phyloP scores from a whole-genome alignment of 2,888 invertebrate species.

The Trilocha varians region DNA sequence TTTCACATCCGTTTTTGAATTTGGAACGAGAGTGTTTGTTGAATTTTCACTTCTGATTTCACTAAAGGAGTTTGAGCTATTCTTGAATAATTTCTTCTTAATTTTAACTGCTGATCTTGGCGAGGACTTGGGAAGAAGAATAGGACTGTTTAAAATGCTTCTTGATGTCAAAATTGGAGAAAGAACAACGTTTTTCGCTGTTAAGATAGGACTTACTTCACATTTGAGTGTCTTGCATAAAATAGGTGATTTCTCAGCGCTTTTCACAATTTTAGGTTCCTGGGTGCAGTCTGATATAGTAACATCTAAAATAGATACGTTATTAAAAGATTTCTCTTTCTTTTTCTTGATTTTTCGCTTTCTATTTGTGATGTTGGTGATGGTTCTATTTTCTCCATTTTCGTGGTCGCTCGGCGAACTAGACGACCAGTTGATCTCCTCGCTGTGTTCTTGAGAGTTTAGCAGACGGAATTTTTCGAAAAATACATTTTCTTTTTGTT shows the following conservation, averaged over 20 bases:
- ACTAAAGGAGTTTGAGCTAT: neutral
- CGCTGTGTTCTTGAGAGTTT: slow-evolving; percentile 46
- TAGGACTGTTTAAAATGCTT: slow-evolving; percentile 30
- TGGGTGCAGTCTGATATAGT: slow-evolving; percentile 27
- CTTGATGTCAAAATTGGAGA: slow-evolving; percentile 4
- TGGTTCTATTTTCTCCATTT: slow-evolving; percentile 21
- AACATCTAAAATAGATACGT: slow-evolving; percentile 43
- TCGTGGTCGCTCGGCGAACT: slow-evolving; percentile 56
- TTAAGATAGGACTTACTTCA: slow-evolving; percentile 9
- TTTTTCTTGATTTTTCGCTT: slow-evolving; percentile 41
- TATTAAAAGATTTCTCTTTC: slow-evolving; percentile 32
- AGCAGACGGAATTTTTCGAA: slow-evolving; percentile 40
- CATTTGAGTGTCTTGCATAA: slow-evolving; percentile 12
- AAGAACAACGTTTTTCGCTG: slow-evolving; percentile 1
- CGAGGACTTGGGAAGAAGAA: slow-evolving; percentile 30
- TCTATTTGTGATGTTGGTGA: slow-evolving; percentile 15
- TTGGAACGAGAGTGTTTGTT: neutral
- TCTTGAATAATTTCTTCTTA: slow-evolving; percentile 35
- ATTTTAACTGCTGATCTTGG: slow-evolving; percentile 25
- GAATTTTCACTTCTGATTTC: neutral
- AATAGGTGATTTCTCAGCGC: slow-evolving; percentile 26
- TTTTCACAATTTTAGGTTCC: slow-evolving; percentile 12
- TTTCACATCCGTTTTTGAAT: no score
- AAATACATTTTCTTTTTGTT: slow-evolving; percentile 39
- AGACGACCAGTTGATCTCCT: slow-evolving; percentile 52